Evolutionary conservation across 2,113 vertebrate species (phyloP), one percentile per base, ranked within the genome.

Genomic region (Bothrops jararaca): DNA sequence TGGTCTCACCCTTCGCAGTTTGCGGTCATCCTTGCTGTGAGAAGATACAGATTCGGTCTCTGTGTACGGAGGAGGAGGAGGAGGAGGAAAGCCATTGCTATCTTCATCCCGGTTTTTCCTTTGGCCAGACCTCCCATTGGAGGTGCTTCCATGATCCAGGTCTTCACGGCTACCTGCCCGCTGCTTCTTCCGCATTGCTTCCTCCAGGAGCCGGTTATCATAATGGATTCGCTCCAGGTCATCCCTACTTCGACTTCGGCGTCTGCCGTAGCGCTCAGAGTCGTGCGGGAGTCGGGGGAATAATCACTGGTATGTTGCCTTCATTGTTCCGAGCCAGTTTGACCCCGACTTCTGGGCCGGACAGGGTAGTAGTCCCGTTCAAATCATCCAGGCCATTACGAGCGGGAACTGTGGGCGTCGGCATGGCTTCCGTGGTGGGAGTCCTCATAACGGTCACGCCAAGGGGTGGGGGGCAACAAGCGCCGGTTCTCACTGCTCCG

Each of bases 331-430:
- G 95, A 97, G 91, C 98, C 97, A 56, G 93, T 95, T 20, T 93
- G 95, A 58, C 90, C 91, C 20, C 94, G 91, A 22, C 94, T 91
- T n/a, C 93, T 93, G 0, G 97, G 94, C 54, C 97, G 96, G 0
- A 96, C 93, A n/a, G 97, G 95, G 4, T 94, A 95, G 0, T 97
- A 93, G 54, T 95, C 93, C 0, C 96, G 95, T 3, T 96, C 96
- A 2, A 95, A 92, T 98, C 98, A 3, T 99, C 98, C 2, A 99
- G 97, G 93, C 98, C 97, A 54, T 99, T 97, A 99, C 11, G 98
- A 99, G 8, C 94, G 98, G 0, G 98, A 98, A 0, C 98, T n/a
- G 98, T 0, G 87, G 95, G 93, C 95, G 90, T 7, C 95, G 96
- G 5, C 13, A 11, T 85, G 86, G 20, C 91, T 50, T 6, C 54